Conservation (phyloP, 2,113 vertebrate genomes). For the Sapayoa aenigma region DNA sequence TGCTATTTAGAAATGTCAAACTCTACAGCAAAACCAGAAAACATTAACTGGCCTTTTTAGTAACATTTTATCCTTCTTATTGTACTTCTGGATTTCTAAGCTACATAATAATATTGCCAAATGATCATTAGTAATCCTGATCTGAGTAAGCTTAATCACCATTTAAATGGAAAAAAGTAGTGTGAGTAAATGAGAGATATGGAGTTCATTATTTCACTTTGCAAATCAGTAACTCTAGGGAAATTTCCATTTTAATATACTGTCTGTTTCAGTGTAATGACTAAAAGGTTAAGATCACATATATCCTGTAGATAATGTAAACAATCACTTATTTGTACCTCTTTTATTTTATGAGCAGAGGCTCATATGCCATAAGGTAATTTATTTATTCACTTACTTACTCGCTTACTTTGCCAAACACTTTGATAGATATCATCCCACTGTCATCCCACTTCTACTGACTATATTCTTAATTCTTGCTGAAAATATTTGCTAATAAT, state of each 20-base stretch:
- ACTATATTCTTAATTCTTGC: background rate
- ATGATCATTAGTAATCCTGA: background rate
- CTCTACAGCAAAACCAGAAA: background rate
- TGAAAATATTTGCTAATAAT: background rate
- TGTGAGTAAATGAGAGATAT: background rate
- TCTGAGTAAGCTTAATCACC: background rate
- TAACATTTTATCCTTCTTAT: background rate
- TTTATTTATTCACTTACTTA: background rate
- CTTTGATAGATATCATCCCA: slow-evolving; percentile 3
- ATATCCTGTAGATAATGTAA: slow-evolving; percentile 30
- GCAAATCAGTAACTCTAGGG: slow-evolving; percentile 22
- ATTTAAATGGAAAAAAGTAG: slow-evolving; percentile 32
- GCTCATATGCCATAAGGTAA: background rate
- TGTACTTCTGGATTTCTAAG: slow-evolving; percentile 31
- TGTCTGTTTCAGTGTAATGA: background rate
- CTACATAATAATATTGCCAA: background rate
- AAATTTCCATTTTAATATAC: slow-evolving; percentile 44
- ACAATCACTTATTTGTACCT: background rate
- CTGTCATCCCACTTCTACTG: background rate
- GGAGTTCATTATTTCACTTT: slow-evolving; percentile 54
- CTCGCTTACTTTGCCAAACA: background rate
- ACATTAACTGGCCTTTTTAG: background rate
- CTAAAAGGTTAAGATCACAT: slow-evolving; percentile 11
- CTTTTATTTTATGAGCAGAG: slow-evolving; percentile 6
- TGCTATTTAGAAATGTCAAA: background rate